Base-by-base conservation (phyloP, 2,797 vertebrate species). In the Tapirus indicus region DNA sequence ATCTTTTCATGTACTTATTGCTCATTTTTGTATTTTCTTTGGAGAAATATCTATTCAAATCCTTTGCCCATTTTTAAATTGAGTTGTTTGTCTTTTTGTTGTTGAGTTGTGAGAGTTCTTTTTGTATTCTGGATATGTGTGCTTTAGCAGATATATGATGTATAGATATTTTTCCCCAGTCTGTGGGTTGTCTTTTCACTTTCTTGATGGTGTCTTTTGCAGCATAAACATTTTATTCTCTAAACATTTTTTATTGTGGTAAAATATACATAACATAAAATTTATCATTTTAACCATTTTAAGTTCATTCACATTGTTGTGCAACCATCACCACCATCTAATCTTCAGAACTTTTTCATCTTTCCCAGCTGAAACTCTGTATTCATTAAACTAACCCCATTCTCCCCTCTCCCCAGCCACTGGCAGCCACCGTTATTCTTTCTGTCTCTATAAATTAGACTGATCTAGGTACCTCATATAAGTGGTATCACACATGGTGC, bases 61-160 rank as follows among this genome's bases (percentile, higher is more conserved):
- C 16, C 32, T 93, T 90, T 75, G 25, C 21, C 25, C 35, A 29
- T 58, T 91, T 94, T 91, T 25, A 88, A 93, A 72, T 74, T 18
- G n/a, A 83, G 12, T 74, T 84, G 17, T 62, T 77, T 75, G 69
- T 69, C 68, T 69, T 96, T 62, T 94, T 95, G 27, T 66, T 92
- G 54, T 77, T 82, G 16, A 93, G n/a, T 88, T 94, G 52, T 95
- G 47, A 41, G 17, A 35, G 13, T 91, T 96, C n/a, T 96, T 88
- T 89, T 49, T 78, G 82, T 93, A 60, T 93, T 93, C n/a, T 89
- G 17, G 9, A 62, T 88, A 72, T 88, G 56, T 82, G 25, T 85
- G 16, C n/a, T 56, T 90, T 95, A 49, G 21, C 14, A 23, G 49
- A n/a, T 85, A 78, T 29, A 69, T 69, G 58, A 83, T 75, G 74